These are phyloP conservation scores for Fringilla coelebs DNA, from an alignment of 2,797 vertebrate species.

Conservation along the genomic window DNA sequence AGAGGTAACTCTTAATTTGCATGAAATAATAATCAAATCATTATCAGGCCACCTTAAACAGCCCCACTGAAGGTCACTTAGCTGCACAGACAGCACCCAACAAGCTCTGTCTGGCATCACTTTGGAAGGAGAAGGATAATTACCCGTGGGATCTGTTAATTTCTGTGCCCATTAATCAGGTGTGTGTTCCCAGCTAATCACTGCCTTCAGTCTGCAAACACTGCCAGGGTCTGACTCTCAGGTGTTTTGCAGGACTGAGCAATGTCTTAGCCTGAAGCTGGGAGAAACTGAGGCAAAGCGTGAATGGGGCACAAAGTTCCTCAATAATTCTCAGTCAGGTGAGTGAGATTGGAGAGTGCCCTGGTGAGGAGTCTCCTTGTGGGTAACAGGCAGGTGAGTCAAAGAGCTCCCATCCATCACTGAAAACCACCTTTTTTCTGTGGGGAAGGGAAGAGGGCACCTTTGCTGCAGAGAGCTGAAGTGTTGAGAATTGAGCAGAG, in stretches of 20 bases:
- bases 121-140: background rate
- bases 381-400: background rate
- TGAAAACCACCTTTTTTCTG: background rate
- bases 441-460: background rate
- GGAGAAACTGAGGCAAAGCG: background rate
- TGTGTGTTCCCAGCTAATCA: background rate
- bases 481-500: background rate
- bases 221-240: background rate
- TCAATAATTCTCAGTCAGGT: background rate
- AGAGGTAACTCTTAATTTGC: constrained; percentile 31
- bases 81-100: background rate
- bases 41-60: background rate
- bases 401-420: background rate
- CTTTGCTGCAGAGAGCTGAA: background rate
- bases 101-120: background rate
- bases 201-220: background rate
- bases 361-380: background rate
- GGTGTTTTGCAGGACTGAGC: background rate
- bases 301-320: accelerated
- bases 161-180: background rate
- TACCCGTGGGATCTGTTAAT: background rate
- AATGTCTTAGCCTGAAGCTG: background rate
- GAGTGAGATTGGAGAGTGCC: background rate
- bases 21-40: constrained; percentile 37
- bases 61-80: background rate